These are phyloP conservation scores for Myocastor coypus DNA, from an alignment of 2,113 vertebrate genomes.

Conservation along the genomic window DNA sequence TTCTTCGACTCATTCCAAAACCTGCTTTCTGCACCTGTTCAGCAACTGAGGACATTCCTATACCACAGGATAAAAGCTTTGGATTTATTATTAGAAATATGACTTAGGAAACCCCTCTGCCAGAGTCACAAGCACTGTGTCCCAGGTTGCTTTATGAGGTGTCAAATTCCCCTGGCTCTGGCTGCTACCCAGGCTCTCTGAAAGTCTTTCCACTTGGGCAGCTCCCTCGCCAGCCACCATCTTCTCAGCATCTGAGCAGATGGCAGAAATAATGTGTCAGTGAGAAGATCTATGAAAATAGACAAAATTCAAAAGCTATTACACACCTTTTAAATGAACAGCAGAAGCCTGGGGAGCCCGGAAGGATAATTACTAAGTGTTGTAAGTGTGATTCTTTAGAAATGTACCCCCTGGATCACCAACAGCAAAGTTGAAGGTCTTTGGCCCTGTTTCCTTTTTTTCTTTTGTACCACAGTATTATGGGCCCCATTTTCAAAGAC, in stretches of 20 bases:
- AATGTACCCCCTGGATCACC: not conserved
- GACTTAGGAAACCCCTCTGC: conserved; percentile 48
- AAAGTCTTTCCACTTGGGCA: conserved; percentile 52
- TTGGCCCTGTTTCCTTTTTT: too few relatives aligned
- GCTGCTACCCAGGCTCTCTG: conserved; percentile 14
- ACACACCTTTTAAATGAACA: not conserved
- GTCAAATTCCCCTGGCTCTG: conserved; percentile 66
- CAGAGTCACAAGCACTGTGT: not conserved
- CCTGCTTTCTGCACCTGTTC: conserved; percentile 69
- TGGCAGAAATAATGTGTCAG: not conserved
- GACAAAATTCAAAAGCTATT: not conserved
- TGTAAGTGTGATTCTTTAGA: not conserved
- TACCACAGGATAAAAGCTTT: conserved; percentile 50
- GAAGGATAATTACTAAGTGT: not conserved
- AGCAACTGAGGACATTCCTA: conserved; percentile 58
- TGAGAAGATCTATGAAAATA: not conserved
- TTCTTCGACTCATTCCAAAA: conserved; percentile 8
- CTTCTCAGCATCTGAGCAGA: not conserved
- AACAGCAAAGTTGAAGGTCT: not conserved
- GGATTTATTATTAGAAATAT: conserved; percentile 68
- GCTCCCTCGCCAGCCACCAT: not conserved
- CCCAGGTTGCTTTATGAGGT: conserved; percentile 40
- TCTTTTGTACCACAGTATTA: not conserved
- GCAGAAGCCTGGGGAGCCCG: fast-evolving
- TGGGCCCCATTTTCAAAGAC: not conserved